These are phyloP conservation scores for Arctocebus calabarensis DNA, from an alignment of 2,797 vertebrate genomes.

Conservation along the genomic window DNA sequence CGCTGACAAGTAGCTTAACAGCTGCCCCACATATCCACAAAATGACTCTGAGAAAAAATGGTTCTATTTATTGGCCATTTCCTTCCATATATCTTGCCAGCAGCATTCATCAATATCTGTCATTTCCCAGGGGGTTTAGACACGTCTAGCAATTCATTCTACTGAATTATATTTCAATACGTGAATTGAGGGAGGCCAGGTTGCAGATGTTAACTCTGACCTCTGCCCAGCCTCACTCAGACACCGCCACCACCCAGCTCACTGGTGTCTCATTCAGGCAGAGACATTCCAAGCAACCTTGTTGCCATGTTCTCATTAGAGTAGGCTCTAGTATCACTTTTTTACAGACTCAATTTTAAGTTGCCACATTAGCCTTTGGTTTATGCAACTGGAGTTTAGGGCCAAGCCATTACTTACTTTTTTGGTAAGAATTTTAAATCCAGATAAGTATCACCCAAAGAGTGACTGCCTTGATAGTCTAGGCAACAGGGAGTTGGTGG, in stretches of 20 bases:
- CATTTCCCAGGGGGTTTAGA: constrained; percentile 81
- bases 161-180: constrained; percentile 78
- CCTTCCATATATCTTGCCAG: constrained; percentile 83
- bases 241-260: background rate
- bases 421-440: constrained; percentile 58
- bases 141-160: constrained; percentile 78
- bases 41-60: constrained; percentile 71
- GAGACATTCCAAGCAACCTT: background rate
- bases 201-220: constrained; percentile 64
- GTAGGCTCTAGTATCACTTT: background rate
- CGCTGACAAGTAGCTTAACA: constrained; percentile 66
- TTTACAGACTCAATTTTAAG: constrained; percentile 55
- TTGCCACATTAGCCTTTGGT: constrained; percentile 48
- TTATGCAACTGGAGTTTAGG: background rate
- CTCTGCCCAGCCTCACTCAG: background rate
- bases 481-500: background rate
- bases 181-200: constrained; percentile 40
- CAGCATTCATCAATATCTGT: constrained; percentile 84
- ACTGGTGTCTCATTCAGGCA: background rate
- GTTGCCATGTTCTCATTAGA: background rate
- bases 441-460: background rate
- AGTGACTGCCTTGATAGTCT: background rate
- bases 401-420: constrained; percentile 25
- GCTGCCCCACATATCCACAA: constrained; percentile 54
- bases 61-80: constrained; percentile 80